Conservation (phyloP, 2,113 vertebrate genomes). For the Cebus imitator region DNA sequence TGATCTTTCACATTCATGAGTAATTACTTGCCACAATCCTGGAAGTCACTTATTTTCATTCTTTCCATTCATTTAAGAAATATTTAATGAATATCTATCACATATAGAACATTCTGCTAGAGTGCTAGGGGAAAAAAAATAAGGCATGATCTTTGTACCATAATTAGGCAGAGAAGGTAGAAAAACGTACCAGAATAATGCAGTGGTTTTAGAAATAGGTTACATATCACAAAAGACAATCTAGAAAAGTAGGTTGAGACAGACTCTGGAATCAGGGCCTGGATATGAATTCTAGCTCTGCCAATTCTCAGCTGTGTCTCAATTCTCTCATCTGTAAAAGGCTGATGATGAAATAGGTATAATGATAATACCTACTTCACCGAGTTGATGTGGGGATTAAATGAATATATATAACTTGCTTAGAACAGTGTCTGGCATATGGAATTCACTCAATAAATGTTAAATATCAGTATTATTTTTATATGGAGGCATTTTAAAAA, state of each 20-base stretch:
- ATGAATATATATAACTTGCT: not conserved
- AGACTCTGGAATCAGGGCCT: not conserved
- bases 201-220: not conserved
- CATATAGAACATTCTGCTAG: not conserved
- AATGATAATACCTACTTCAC: not conserved
- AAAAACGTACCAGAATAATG: not conserved
- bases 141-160: not conserved
- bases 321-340: not conserved
- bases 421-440: not conserved
- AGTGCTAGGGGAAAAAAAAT: not conserved
- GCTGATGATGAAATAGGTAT: not conserved
- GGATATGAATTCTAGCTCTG: not conserved
- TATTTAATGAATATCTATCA: not conserved
- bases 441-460: not conserved
- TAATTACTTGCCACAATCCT: not conserved
- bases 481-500: not conserved
- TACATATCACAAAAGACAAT: not conserved
- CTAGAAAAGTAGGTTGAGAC: not conserved
- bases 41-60: not conserved
- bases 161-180: not conserved
- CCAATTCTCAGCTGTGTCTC: not conserved
- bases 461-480: slow-evolving; percentile 16
- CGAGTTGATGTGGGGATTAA: not conserved
- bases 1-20: not conserved
- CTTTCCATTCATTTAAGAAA: not conserved